Evolutionary conservation across 2,797 vertebrate species (phyloP).

Genomic region (Nyctibius grandis): DNA sequence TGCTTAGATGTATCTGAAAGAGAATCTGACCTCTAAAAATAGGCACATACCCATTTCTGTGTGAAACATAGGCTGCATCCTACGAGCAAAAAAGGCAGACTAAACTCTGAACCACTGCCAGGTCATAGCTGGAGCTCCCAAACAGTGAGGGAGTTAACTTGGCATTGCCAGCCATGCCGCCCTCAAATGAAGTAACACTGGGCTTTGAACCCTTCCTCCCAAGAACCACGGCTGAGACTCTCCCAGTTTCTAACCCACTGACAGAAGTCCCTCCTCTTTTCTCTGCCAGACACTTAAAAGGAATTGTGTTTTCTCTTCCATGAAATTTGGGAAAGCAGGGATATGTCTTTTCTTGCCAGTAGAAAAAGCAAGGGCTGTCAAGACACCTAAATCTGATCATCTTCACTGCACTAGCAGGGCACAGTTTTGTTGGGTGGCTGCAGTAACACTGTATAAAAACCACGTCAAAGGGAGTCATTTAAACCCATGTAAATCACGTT

Average conservation of each 20-base stretch:
- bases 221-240: background rate
- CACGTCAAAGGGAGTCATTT: background rate
- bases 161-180: background rate
- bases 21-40: background rate
- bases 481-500: conserved; percentile 32
- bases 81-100: background rate
- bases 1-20: background rate
- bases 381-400: background rate
- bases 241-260: background rate
- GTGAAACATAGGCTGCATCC: background rate
- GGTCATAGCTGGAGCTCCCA: conserved; percentile 36
- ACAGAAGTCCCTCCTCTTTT: background rate
- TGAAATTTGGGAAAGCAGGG: conserved; percentile 1
- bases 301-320: background rate
- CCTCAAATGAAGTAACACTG: background rate
- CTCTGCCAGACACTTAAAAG: background rate
- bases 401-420: background rate
- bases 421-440: background rate
- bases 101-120: background rate
- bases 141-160: conserved; percentile 38
- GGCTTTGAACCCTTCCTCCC: background rate
- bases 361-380: background rate
- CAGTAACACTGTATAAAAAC: background rate
- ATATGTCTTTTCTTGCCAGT: conserved; percentile 4
- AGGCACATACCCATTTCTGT: background rate